Percentiles rank a stretch among this genome's conserved stretches.
phyloP scores from a whole-genome alignment of 2,888 invertebrate genomes.

The Chrysopilus asiliformis region DNA sequence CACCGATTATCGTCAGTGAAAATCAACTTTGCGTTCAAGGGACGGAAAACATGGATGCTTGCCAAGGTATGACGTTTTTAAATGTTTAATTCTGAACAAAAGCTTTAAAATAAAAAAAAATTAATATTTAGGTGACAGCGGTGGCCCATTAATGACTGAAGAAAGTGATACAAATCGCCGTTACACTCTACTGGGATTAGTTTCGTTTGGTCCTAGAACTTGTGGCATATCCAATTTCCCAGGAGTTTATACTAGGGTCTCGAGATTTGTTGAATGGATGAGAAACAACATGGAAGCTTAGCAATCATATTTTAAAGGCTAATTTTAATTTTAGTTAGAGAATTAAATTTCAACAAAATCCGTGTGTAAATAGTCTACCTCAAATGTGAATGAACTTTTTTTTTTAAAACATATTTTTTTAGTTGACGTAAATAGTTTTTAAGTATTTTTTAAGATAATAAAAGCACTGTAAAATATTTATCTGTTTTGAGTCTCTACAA shows the following conservation, averaged over 20 bases:
- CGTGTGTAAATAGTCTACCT: no score
- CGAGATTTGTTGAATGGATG: conserved; percentile 35
- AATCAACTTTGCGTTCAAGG: conserved; percentile 35
- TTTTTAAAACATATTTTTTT: no score
- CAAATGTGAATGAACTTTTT: no score
- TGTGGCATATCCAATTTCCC: conserved; percentile 33
- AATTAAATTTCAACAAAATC: no score
- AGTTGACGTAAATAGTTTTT: no score
- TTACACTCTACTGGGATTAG: conserved; percentile 26
- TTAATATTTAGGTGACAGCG: conserved; percentile 26
- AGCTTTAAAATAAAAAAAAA: not conserved
- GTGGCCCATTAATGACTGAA: conserved; percentile 33
- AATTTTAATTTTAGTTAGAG: no score
- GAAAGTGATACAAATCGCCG: conserved; percentile 15
- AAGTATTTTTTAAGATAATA: no score
- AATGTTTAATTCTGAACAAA: not conserved
- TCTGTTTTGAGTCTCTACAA: no score
- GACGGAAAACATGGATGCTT: conserved; percentile 32
- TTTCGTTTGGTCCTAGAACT: conserved; percentile 31
- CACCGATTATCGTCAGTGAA: conserved; percentile 32
- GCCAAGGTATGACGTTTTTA: conserved; percentile 22
- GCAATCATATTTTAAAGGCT: no score
- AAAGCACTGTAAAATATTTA: no score
- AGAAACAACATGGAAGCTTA: conserved; percentile 18
- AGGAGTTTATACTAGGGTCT: conserved; percentile 35